Base-by-base conservation (phyloP, 1,140 invertebrate genomes). In the Drosophila parabipectinata region DNA sequence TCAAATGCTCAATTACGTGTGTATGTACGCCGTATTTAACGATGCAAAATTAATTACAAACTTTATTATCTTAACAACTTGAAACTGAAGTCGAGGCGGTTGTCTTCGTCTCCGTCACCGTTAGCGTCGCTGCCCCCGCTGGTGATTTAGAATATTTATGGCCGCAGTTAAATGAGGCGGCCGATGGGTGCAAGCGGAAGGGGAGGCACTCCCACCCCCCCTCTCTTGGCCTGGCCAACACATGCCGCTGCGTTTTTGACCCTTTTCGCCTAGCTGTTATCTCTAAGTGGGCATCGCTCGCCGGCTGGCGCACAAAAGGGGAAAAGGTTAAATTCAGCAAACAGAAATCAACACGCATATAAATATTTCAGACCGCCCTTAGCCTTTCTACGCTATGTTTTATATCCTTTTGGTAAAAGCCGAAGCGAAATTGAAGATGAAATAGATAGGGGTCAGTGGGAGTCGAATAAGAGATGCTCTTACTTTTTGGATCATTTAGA, bases 11-110 rank as follows among this genome's bases (percentile, higher is more conserved):
- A 66, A 45, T 34, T 51, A 67, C 34, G 30, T 55, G 34, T 48
- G 34, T 37, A 10, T n/a, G 50, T 55, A 56, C 34, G 72, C n/a
- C 52, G 47, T 82, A 76, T 61, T 79, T 77, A 88, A 88, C 79
- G 83, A 88, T 88, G 83, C 79, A 83, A 88, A 88, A 88, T 88
- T 88, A 88, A 88, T 88, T 88, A 88, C 83, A 77, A 88, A 88
- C 55, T 88, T 88, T 88, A 88, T 88, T 88, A 88, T 88, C 83
- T 88, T 71, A 84, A 84, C 81, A 84, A 84, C 82, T 82, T 64
- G 66, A 64, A 61, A 53, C 74, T 64, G 73, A 58, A 59, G 54
- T 44, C 55, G 64, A 21, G 21, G 21, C 21, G 21, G 21, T 1
- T 2, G 21, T 21, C 21, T 21, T 2, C 21, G 21, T 21, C 21